phyloP scores from a whole-genome alignment of 2,113 vertebrate genomes.

The Apistogramma diplotaenia region DNA sequence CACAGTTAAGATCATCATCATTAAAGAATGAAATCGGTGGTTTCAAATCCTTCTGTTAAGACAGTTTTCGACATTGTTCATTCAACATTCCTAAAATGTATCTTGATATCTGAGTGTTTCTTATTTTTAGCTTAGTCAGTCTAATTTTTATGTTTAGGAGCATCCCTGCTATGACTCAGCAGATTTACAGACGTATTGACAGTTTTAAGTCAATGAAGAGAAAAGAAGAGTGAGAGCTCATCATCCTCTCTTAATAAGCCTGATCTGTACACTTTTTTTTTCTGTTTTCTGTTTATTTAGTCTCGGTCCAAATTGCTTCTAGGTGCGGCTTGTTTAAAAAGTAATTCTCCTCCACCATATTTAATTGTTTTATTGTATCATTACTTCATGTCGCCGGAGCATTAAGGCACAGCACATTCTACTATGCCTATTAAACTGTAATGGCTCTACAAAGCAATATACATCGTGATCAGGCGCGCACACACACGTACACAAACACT shows the following conservation, averaged over 20 bases:
- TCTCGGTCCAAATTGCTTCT: slow-evolving; percentile 62
- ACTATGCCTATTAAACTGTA: slow-evolving; percentile 73
- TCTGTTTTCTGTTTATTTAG: slow-evolving; percentile 57
- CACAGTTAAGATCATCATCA: no score
- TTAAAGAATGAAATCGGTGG: no score
- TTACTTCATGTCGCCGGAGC: slow-evolving; percentile 66
- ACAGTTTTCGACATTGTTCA: no score
- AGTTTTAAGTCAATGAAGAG: background rate
- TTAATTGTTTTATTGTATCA: slow-evolving; percentile 78
- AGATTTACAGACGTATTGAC: slow-evolving; percentile 20
- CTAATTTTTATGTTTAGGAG: no score
- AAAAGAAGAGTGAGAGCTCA: background rate
- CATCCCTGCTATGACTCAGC: slow-evolving; percentile 24
- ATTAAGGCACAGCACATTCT: slow-evolving; percentile 63
- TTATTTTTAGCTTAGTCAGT: no score
- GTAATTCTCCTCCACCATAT: slow-evolving; percentile 69
- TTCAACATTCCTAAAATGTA: no score
- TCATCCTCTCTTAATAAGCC: slow-evolving; percentile 48
- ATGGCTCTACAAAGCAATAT: slow-evolving; percentile 67
- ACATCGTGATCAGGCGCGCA: slow-evolving; percentile 31
- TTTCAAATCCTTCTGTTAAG: no score
- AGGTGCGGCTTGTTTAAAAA: slow-evolving; percentile 64
- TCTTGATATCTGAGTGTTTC: no score
- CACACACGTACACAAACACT: slow-evolving; percentile 37
- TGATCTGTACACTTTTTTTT: slow-evolving; percentile 48